Base-by-base conservation (phyloP, 2,797 vertebrate species). In the Anas flavirostris region DNA sequence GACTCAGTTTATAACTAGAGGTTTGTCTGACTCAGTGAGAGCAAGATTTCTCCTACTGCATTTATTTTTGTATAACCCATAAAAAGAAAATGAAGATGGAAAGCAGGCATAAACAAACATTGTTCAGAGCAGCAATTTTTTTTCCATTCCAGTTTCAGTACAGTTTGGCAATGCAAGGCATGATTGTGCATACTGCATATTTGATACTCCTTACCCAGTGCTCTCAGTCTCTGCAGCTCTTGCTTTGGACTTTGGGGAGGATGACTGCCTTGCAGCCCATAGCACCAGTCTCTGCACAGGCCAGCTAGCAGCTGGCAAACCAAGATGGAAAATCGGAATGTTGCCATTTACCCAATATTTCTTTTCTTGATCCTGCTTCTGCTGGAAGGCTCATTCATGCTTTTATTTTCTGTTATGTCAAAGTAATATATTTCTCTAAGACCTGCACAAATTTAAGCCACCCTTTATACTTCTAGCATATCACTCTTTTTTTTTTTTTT, bases 91-190 rank as follows among this genome's bases (percentile, higher is more conserved):
- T 52, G 59, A 93, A 79, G n/a, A 52, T 39, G 43, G 77, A 92
- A 94, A 73, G 55, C 50, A 53, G 70, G 77, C 43, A 44, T 73
- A 93, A 95, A 62, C 60, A 89, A 90, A 74, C 63, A 63, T 59
- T 78, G 22, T 86, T 88, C 41, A 63, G 70, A 75, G n/a, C 58
- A 88, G 48, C 26, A 66, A 63, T 73, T 90, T 94, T n/a, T 70
- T 70, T 82, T 86, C 46, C 43, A 37, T 88, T 88, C 64, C 64
- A 63, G 13, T 64, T 60, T 79, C 81, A 50, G 15, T 84, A 35
- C 43, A n/a, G 23, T 63, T 81, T 7, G 12, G 23, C 62, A 35
- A 11, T 33, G 66, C 39, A 48, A 52, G 69, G 6, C 41, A 33
- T 26, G 26, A 76, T 76, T 86, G 59, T 44, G 23, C 29, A 60